A percentile compares a stretch with the other conserved stretches of the same genome.
These are phyloP conservation scores for Strigamia crassipes DNA, from an alignment of 2,888 invertebrate genomes.

Conservation along the genomic window DNA sequence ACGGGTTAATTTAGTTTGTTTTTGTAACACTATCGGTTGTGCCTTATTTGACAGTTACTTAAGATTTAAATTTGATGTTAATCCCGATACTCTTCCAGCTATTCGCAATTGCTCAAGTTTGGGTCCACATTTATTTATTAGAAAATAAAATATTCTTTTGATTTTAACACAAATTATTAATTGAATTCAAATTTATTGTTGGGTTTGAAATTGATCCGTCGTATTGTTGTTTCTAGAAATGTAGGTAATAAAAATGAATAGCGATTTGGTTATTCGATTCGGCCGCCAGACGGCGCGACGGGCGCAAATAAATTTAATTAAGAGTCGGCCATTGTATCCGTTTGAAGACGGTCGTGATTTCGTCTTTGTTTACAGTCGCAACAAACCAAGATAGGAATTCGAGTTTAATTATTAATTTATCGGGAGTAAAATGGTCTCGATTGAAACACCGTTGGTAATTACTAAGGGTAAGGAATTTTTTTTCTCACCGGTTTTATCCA, in stretches of 20 bases:
- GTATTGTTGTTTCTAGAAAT: no score
- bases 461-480: conserved; percentile 1
- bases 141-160: not conserved
- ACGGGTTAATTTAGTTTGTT: no score
- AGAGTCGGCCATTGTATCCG: conserved; percentile 9
- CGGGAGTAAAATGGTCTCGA: not conserved
- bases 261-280: not conserved
- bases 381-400: not conserved
- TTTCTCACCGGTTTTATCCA: not conserved
- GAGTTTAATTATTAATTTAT: not conserved
- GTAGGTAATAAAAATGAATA: not conserved
- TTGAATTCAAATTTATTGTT: no score
- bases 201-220: no score
- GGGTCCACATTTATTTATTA: not conserved
- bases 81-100: not conserved
- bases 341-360: not conserved
- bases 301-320: not conserved
- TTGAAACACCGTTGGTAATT: conserved; percentile 12
- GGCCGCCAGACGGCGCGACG: not conserved
- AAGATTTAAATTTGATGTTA: not conserved
- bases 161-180: no score
- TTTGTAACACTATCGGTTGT: no score
- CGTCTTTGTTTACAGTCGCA: not conserved
- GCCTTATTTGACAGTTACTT: not conserved
- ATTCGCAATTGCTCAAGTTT: not conserved